Evolutionary conservation across 2,888 invertebrate species (phyloP).

Genomic region (Parnassius smintheus): DNA sequence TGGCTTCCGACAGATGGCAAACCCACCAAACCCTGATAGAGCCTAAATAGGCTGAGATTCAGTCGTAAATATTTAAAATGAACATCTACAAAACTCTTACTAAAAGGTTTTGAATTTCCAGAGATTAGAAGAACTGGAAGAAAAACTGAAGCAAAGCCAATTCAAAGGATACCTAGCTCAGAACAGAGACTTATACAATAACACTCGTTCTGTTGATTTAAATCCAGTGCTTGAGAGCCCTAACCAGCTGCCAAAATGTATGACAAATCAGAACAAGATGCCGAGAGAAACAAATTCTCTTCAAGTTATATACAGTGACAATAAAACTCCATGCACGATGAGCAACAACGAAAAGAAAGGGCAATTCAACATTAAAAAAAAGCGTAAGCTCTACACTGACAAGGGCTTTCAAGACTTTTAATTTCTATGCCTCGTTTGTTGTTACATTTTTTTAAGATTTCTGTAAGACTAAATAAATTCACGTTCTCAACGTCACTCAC

Average conservation of each 20-base stretch:
- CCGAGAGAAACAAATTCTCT: conserved; percentile 47
- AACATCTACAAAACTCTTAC: no score
- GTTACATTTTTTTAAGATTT: conserved; percentile 9
- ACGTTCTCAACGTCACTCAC: conserved; percentile 31
- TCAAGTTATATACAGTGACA: conserved; percentile 63
- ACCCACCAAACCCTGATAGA: no score
- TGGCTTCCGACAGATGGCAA: no score
- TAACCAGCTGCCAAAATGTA: conserved; percentile 33
- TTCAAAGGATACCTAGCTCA: conserved; percentile 70
- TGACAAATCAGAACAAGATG: conserved; percentile 41
- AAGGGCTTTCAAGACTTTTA: conserved; percentile 67
- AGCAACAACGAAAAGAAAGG: conserved; percentile 58
- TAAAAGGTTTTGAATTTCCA: conserved; percentile 25
- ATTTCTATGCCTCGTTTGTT: conserved; percentile 26
- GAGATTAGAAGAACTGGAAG: conserved; percentile 66
- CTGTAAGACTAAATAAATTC: conserved; percentile 36
- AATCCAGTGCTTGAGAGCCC: conserved; percentile 41
- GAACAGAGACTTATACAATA: conserved; percentile 44
- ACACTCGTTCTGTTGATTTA: conserved; percentile 39
- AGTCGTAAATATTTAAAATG: no score
- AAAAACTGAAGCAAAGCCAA: conserved; percentile 69
- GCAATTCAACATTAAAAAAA: conserved; percentile 66
- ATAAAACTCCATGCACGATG: conserved; percentile 39
- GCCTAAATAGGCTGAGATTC: no score
- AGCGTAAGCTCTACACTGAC: conserved; percentile 68